phyloP scores from a whole-genome alignment of 2,113 vertebrate species.

The Oryzias javanicus region DNA sequence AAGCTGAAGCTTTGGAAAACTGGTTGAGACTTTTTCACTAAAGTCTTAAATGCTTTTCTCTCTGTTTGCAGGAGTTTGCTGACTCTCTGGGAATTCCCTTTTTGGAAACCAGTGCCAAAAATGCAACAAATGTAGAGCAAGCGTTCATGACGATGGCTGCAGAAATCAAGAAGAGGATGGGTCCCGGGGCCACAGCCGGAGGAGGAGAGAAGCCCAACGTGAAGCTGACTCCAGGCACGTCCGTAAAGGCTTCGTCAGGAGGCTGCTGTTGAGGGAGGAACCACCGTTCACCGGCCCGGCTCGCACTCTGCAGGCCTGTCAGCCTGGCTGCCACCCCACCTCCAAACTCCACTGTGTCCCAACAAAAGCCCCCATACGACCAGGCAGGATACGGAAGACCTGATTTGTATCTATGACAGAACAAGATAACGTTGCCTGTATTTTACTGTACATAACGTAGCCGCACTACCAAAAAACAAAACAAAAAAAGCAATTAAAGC shows the following conservation, averaged over 20 bases:
- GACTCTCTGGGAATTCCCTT: constrained; percentile 98
- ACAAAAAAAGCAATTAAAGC: constrained; percentile 27
- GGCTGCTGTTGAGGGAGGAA: constrained; percentile 85
- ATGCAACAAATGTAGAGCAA: constrained; percentile 99
- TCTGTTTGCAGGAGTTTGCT: constrained; percentile 89
- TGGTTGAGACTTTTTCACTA: background rate
- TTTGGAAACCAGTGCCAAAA: constrained; percentile 99
- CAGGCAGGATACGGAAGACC: constrained; percentile 76
- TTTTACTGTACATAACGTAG: constrained; percentile 94
- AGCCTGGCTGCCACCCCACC: constrained; percentile 12
- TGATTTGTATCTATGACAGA: constrained; percentile 56
- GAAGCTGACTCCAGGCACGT: constrained; percentile 94
- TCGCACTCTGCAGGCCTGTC: constrained; percentile 20
- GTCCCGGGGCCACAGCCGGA: constrained; percentile 92
- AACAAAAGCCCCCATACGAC: constrained; percentile 74
- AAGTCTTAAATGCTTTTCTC: background rate
- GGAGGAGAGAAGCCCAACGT: constrained; percentile 94
- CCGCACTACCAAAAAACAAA: constrained; percentile 87
- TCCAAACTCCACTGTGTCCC: constrained; percentile 79
- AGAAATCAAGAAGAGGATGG: constrained; percentile 99
- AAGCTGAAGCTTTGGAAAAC: too few relatives aligned
- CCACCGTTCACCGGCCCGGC: background rate
- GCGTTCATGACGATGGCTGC: constrained; percentile 99
- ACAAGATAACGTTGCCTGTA: constrained; percentile 84
- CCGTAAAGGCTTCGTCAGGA: constrained; percentile 93